Evolutionary conservation across 2,888 invertebrate species (phyloP), one percentile per base, ranked within the genome.

Genomic region (Oligia strigilis): DNA sequence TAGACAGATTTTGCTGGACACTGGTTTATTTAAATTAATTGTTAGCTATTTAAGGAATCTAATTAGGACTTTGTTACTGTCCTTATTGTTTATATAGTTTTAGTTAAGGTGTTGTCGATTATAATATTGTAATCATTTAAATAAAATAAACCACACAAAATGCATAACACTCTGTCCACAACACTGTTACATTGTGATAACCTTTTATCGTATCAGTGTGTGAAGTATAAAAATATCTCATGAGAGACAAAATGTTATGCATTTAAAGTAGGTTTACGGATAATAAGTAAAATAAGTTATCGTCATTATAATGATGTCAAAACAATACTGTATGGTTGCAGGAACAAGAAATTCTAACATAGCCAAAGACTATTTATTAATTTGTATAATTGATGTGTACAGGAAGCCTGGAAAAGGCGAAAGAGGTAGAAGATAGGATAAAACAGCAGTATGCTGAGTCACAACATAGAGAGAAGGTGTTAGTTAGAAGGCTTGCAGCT

Each of bases 401-500:
- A 98, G 98, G 98, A 94, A 98, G 98, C 94, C 94, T 98, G 95
- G 97, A 97, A 94, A 98, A 98, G 93, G 97, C 98, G 93, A 98
- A 98, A 95, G 98, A 98, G 95, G 97, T 98, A 91, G 98, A 98
- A 95, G 98, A 98, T 90, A 98, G 98, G 93, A 97, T 98, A 92
- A 98, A 98, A 92, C 98, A 98, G 91, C 99, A 99, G 94, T 98
- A 98, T 93, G 97, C 98, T 78, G 99, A 99, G 94, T 98, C 99
- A 86, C 98, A 98, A 92, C 98, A 99, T 91, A 98, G 99, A 91
- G 99, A 99, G 95, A 99, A 99, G 96, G 98, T 99, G 87, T 98
- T 99, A 90, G 98, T 99, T 90, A 98, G 99, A 92, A 97, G 99
- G 92, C 97, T 99, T 89, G 98, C 99, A 83, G 98, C 99, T 87